A percentile compares a stretch with the other conserved stretches of the same genome.
These are phyloP conservation scores for Nezara viridula DNA, from an alignment of 2,888 invertebrate genomes.

Conservation along the genomic window DNA sequence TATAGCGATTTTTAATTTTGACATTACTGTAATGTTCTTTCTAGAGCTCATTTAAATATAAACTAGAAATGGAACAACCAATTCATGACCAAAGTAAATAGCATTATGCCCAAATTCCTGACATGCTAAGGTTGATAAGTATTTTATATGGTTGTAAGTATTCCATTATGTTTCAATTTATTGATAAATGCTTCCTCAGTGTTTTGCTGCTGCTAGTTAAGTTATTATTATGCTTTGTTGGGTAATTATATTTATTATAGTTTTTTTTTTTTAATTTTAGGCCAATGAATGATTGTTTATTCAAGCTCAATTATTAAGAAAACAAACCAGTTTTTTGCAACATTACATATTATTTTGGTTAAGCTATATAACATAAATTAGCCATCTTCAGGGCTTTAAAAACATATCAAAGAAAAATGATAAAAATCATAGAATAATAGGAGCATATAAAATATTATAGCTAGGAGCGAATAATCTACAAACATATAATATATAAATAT, in stretches of 20 bases:
- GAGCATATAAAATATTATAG: too few species aligned
- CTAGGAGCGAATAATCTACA: too few species aligned
- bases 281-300: too few species aligned
- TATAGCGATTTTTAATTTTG: background rate
- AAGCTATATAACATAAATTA: background rate
- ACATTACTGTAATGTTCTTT: background rate
- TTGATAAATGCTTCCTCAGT: background rate
- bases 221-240: background rate
- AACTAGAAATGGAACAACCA: background rate
- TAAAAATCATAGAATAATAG: too few species aligned
- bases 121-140: background rate
- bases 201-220: background rate
- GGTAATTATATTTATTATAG: too few species aligned
- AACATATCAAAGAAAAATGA: too few species aligned
- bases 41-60: background rate
- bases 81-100: background rate
- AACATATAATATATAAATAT: too few species aligned
- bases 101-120: background rate
- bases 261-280: too few species aligned
- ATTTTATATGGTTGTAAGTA: background rate
- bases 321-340: too few species aligned
- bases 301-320: too few species aligned
- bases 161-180: too few species aligned
- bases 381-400: background rate
- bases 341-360: background rate